phyloP scores from a whole-genome alignment of 2,113 vertebrate species.

The Centropus bengalensis region DNA sequence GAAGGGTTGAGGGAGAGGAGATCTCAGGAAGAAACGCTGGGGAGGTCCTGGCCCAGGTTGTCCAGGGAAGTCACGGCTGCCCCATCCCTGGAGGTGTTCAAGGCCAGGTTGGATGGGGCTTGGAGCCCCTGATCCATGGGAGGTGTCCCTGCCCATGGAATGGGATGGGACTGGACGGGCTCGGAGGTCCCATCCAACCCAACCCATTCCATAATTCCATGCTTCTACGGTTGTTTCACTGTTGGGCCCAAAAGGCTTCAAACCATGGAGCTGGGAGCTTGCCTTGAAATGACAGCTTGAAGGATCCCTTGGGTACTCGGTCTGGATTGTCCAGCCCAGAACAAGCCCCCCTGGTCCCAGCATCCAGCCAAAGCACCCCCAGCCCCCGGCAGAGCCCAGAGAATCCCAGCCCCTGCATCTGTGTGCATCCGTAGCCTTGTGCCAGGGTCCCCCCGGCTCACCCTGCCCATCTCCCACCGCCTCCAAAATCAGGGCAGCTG shows the following conservation, averaged over 20 bases:
- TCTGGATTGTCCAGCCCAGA: not conserved
- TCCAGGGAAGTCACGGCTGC: too few species aligned
- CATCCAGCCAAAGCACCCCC: not conserved
- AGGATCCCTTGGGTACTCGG: not conserved
- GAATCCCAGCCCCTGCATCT: not conserved
- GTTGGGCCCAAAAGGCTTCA: not conserved
- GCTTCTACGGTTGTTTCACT: too few species aligned
- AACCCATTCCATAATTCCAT: too few species aligned
- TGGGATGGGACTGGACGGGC: too few species aligned
- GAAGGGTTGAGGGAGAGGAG: too few species aligned
- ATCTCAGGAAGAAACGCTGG: too few species aligned
- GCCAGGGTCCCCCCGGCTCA: not conserved
- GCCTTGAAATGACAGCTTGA: not conserved
- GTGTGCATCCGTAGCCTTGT: rapidly evolving
- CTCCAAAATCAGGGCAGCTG: conserved; percentile 39
- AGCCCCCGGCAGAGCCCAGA: not conserved
- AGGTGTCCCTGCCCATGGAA: too few species aligned
- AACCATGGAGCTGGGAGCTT: not conserved
- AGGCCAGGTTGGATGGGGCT: too few species aligned
- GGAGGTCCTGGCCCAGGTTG: too few species aligned
- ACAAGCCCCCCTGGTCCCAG: not conserved
- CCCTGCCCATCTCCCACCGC: not conserved
- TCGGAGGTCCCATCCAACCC: too few species aligned
- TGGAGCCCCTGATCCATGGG: too few species aligned
- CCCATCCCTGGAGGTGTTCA: too few species aligned